Percentiles rank a stretch among this genome's conserved stretches.
phyloP scores from a whole-genome alignment of 2,888 invertebrate genomes.

The Melanargia galathea region DNA sequence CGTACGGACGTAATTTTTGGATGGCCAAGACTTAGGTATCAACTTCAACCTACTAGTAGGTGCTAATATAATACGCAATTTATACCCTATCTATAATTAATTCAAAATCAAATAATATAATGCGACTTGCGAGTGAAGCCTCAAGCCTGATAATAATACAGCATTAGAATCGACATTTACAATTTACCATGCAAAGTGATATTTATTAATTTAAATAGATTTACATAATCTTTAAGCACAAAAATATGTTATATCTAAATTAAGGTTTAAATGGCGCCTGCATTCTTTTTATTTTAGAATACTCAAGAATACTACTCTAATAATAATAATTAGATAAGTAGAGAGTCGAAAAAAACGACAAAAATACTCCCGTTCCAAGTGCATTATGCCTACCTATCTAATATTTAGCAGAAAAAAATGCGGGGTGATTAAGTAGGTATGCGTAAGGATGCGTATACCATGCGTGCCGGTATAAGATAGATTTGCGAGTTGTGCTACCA shows the following conservation, averaged over 20 bases:
- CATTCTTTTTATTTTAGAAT: neutral
- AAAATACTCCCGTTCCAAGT: neutral
- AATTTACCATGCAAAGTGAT: conserved; percentile 12
- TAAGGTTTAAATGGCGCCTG: conserved; percentile 27
- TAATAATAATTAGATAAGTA: neutral
- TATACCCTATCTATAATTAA: neutral
- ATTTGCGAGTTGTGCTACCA: too few relatives aligned
- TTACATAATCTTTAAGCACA: conserved; percentile 19
- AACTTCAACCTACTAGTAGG: neutral
- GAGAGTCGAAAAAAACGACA: neutral
- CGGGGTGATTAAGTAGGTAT: too few relatives aligned
- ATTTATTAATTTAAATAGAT: conserved; percentile 25
- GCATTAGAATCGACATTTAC: conserved; percentile 1
- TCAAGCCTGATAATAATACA: neutral
- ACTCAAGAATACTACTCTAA: too few relatives aligned
- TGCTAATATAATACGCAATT: neutral
- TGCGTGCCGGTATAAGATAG: too few relatives aligned
- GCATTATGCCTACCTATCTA: too few relatives aligned
- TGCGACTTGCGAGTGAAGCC: neutral
- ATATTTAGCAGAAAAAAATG: too few relatives aligned
- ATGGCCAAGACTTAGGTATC: neutral
- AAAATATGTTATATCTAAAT: conserved; percentile 30
- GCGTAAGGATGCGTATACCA: too few relatives aligned
- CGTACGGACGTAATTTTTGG: too few relatives aligned
- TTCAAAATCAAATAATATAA: neutral